phyloP scores from a whole-genome alignment of 2,888 invertebrate species.

The Megaustenia siamemsis region DNA sequence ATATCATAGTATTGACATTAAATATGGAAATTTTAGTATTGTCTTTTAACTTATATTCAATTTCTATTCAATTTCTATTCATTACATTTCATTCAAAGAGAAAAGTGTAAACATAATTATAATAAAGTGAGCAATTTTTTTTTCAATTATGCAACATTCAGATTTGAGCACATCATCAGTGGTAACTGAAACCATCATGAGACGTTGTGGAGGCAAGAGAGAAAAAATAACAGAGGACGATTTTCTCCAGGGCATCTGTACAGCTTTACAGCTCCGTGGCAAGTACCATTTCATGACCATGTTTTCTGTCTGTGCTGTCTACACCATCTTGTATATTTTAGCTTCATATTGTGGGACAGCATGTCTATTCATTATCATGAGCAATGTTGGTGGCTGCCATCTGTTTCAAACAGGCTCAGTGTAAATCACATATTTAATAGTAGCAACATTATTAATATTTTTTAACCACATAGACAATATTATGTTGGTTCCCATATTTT shows the following conservation, averaged over 20 bases:
- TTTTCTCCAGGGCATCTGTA: constrained; percentile 57
- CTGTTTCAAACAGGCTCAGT: too few species aligned
- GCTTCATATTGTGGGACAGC: neutral
- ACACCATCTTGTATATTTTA: neutral
- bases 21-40: too few species aligned
- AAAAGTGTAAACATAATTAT: too few species aligned
- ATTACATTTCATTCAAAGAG: too few species aligned
- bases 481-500: too few species aligned
- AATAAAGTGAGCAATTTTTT: neutral
- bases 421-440: too few species aligned
- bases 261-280: constrained; percentile 51
- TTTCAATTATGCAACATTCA: neutral
- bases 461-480: too few species aligned
- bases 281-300: constrained; percentile 33
- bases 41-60: too few species aligned
- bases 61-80: too few species aligned
- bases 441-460: too few species aligned
- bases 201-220: constrained; percentile 56
- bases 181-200: constrained; percentile 46
- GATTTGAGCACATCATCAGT: constrained; percentile 43
- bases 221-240: constrained; percentile 57
- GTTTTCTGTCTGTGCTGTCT: neutral
- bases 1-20: too few species aligned
- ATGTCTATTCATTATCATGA: neutral
- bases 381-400: too few species aligned